Conservation (phyloP, 2,113 vertebrate species). For the Sander lucioperca region DNA sequence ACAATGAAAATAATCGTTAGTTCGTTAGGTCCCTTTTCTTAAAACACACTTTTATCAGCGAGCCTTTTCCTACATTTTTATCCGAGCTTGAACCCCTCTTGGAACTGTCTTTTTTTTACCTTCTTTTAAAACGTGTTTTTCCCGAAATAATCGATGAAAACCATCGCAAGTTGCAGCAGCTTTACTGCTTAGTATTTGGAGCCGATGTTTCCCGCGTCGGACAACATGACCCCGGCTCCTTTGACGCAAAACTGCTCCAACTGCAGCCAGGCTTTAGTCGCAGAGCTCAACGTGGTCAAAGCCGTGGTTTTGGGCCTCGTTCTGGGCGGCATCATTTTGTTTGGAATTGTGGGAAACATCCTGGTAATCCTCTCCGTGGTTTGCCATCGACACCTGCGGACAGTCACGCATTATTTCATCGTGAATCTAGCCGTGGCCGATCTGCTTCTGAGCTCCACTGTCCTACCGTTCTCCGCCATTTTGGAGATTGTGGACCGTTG, state of each 20-base stretch:
- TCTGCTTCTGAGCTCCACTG: slow-evolving; percentile 92
- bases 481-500: slow-evolving; percentile 96
- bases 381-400: slow-evolving; percentile 93
- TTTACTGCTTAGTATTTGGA: slow-evolving; percentile 9
- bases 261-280: slow-evolving; percentile 86
- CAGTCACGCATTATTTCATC: slow-evolving; percentile 95
- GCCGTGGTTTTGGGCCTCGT: slow-evolving; percentile 91
- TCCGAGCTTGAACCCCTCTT: no score
- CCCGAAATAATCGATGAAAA: no score
- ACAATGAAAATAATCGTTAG: no score
- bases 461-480: slow-evolving; percentile 95
- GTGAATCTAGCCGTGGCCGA: slow-evolving; percentile 96
- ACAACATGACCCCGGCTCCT: slow-evolving; percentile 81
- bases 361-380: slow-evolving; percentile 96
- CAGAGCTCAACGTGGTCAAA: slow-evolving; percentile 87
- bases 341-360: slow-evolving; percentile 95
- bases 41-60: no score
- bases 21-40: no score
- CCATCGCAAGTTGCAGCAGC: no score
- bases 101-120: no score
- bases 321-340: slow-evolving; percentile 91
- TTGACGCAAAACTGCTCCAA: slow-evolving; percentile 90
- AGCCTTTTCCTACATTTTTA: no score
- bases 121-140: no score
- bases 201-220: slow-evolving; percentile 85